Base-by-base conservation (phyloP, 64 coral and sea anemone genomes). In the Pocillopora verrucosa region DNA sequence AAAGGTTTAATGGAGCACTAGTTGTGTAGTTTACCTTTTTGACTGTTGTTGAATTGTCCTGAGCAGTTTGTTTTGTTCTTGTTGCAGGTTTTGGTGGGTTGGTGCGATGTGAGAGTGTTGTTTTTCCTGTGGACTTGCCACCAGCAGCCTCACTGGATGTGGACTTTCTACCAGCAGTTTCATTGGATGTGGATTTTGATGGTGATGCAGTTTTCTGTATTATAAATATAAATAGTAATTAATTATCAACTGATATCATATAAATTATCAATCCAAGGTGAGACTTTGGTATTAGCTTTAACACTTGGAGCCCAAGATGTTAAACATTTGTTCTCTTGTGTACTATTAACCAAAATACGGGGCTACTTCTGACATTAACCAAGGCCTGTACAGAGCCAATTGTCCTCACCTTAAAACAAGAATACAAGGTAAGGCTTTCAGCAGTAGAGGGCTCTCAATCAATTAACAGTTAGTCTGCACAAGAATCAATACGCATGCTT, bases 81-180 rank as follows among this genome's bases (percentile, higher is more conserved):
- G 82, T 9, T 57, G 82, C 82, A 57, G 82, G 82, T 37, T 85
- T 85, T 56, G 82, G 82, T 56, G 82, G 82, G 20, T 15, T 85
- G 13, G 82, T 72, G 26, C 36, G 82, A 26, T 72, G 82, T 58
- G 82, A 85, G 72, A 57, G 24, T 7, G 65, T 12, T 25, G 82
- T 85, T 26, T n/a, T 65, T 72, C 61, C 82, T 57, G 36, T 34
- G 36, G 82, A 22, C 72, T 85, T 85, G 34, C 37, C 14, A 16
- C 22, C 25, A 81, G 79, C 16, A 34, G n/a, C 38, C 16, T 72
- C 65, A 72, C 38, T 85, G 11, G 82, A 15, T 85, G 82, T 70
- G 37, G 62, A n/a, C 56, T 84, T 83, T 51, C 30, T 30, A 30
- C 30, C 30, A 0, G 30, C 30, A 30, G 30, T 30, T 30, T 30